Base-by-base conservation (phyloP, 2,797 vertebrate species). In the Muscicapa comitata region DNA sequence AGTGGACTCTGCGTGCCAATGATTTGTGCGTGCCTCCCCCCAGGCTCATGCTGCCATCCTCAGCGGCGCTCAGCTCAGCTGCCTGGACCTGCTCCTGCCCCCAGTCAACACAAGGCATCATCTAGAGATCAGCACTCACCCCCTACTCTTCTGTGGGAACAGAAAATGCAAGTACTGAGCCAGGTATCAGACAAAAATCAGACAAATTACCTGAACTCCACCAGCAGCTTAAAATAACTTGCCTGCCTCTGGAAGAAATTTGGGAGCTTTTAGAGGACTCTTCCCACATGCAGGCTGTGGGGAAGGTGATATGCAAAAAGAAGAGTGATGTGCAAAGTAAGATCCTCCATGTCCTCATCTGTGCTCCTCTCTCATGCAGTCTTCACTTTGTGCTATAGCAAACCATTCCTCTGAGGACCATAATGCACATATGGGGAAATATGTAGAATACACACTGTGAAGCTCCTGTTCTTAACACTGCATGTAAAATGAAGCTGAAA, bases 401-500 rank as follows among this genome's bases (percentile, higher is more conserved):
- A 91, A 58, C 45, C 20, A 0, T 15, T 31, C 47, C 73, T 77
- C 79, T 25, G 70, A 74, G 50, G 86, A 35, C 76, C 38, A 4
- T 33, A 83, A 74, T 2, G 8, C 57, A 57, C 90, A 90, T 42
- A 95, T 23, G 37, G 73, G 50, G 53, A 90, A 90, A 81, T 18
- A 65, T 0, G 9, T 65, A 57, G 51, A 51, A 55, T 3, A n/a
- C 79, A 74, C 17, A 68, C 79, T 54, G 86, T 42, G 54, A 83
- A 86, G 50, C 73, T 92, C 88, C 83, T 67, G 38, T 53, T 74
- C 88, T 72, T 83, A 65, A 88, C 80, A 16, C 66, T 72, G 70
- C 79, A 88, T 83, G 83, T 47, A 72, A 83, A 90, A 94, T 72
- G 50, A 90, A 94, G 76, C 83, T 72, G 45, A 35, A 86, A 88